These are phyloP conservation scores for Netelia virgata DNA, from an alignment of 2,888 invertebrate genomes.

Conservation along the genomic window DNA sequence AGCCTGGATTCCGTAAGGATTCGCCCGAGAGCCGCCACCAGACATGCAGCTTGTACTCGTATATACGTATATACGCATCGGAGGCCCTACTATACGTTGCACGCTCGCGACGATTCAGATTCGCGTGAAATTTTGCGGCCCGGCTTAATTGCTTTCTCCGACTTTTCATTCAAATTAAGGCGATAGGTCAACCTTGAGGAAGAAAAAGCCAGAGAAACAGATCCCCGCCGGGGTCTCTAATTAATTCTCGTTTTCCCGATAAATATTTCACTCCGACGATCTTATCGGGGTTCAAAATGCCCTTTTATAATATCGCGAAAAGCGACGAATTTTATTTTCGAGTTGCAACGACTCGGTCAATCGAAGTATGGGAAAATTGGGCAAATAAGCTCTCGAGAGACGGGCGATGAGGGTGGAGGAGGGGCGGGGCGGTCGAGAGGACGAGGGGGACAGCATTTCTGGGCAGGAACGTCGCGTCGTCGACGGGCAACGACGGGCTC, in stretches of 20 bases:
- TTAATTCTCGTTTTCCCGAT: conserved; percentile 54
- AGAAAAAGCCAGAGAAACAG: conserved; percentile 35
- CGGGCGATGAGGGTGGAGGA: too few species aligned
- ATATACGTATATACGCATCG: conserved; percentile 29
- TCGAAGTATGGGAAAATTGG: too few species aligned
- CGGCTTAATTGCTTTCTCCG: conserved; percentile 77
- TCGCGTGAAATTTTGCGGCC: conserved; percentile 73
- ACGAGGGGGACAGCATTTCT: not conserved
- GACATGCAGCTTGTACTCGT: conserved; percentile 29
- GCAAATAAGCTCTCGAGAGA: too few species aligned
- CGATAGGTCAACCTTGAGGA: conserved; percentile 55
- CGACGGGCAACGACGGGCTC: not conserved
- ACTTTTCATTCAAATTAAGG: conserved; percentile 76
- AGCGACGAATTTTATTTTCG: not conserved
- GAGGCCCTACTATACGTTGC: conserved; percentile 70
- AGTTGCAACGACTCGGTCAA: too few species aligned
- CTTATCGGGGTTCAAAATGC: not conserved
- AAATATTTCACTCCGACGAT: conserved; percentile 1
- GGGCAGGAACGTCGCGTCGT: not conserved
- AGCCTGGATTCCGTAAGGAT: conserved; percentile 75
- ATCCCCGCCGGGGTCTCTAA: conserved; percentile 48
- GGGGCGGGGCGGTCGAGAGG: not conserved
- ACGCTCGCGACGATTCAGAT: conserved; percentile 70
- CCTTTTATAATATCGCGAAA: not conserved
- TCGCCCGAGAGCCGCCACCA: conserved; percentile 45